Percentiles rank a stretch among this genome's conserved stretches.
Evolutionary conservation across 2,888 invertebrate genomes (phyloP).

Genomic region (Himalopsyche kuldschensis): DNA sequence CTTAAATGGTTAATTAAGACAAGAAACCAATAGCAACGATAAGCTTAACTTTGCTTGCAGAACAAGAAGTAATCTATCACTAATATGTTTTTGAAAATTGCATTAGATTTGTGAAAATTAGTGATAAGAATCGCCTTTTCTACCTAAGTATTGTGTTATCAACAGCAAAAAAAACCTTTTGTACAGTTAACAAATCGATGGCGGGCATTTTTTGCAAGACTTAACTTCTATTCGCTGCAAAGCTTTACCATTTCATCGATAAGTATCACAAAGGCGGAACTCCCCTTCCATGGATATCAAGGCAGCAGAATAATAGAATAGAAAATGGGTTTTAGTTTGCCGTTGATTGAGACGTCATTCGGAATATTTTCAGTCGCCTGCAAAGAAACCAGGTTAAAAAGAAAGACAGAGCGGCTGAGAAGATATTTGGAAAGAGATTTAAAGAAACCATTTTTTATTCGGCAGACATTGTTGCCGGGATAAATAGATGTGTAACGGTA

Average conservation of each 20-base stretch:
- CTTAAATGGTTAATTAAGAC: too few relatives aligned
- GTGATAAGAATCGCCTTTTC: too few relatives aligned
- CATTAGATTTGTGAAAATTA: too few relatives aligned
- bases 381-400: conserved; percentile 19
- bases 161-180: not conserved
- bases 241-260: conserved; percentile 22
- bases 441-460: conserved; percentile 38
- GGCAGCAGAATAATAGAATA: conserved; percentile 22
- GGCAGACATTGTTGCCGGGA: conserved; percentile 29
- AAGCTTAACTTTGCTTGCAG: too few relatives aligned
- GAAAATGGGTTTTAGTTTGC: conserved; percentile 37
- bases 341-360: conserved; percentile 37
- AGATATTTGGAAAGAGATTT: conserved; percentile 39
- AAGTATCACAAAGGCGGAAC: conserved; percentile 24
- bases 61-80: too few relatives aligned
- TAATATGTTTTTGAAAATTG: too few relatives aligned
- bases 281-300: not conserved
- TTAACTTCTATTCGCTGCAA: conserved; percentile 15
- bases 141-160: too few relatives aligned
- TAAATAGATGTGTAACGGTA: not conserved
- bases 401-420: conserved; percentile 30
- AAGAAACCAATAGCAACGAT: too few relatives aligned
- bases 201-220: conserved; percentile 5
- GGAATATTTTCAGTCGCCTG: conserved; percentile 34
- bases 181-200: not conserved